These are phyloP conservation scores for Aphodius sticticus DNA, from an alignment of 2,888 invertebrate genomes.

Conservation along the genomic window DNA sequence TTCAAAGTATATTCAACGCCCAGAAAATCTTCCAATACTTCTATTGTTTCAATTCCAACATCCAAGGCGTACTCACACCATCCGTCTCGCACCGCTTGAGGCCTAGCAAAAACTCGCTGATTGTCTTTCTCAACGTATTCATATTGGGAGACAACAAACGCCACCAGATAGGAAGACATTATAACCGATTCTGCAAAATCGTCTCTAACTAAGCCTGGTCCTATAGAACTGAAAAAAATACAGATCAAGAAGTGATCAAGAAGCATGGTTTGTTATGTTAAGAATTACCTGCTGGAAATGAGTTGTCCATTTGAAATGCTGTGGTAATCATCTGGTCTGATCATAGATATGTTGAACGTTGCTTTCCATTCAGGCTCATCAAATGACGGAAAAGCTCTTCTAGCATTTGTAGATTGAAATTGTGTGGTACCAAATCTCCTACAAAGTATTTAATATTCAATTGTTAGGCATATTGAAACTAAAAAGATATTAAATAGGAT, in stretches of 20 bases:
- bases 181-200: constrained; percentile 25
- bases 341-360: constrained; percentile 57
- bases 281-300: constrained; percentile 29
- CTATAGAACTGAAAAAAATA: constrained; percentile 6
- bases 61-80: constrained; percentile 58
- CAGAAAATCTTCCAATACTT: constrained; percentile 66
- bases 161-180: constrained; percentile 84
- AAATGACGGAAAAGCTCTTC: constrained; percentile 77
- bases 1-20: constrained; percentile 66
- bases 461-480: neutral
- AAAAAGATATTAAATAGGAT: neutral
- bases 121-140: constrained; percentile 24
- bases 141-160: constrained; percentile 76
- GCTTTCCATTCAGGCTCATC: constrained; percentile 66
- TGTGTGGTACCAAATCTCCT: constrained; percentile 24
- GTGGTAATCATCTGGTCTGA: constrained; percentile 41
- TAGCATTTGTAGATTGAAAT: constrained; percentile 49
- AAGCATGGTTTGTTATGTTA: neutral
- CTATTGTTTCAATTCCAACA: constrained; percentile 60
- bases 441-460: neutral
- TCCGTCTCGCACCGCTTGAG: constrained; percentile 46
- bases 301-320: constrained; percentile 33
- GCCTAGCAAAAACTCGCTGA: constrained; percentile 51
- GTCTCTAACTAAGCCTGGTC: constrained; percentile 14
- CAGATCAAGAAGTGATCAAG: neutral